A percentile compares a stretch with the other conserved stretches of the same genome.
These are phyloP conservation scores for Taxidea taxus DNA, from an alignment of 2,113 vertebrate species.

Conservation along the genomic window DNA sequence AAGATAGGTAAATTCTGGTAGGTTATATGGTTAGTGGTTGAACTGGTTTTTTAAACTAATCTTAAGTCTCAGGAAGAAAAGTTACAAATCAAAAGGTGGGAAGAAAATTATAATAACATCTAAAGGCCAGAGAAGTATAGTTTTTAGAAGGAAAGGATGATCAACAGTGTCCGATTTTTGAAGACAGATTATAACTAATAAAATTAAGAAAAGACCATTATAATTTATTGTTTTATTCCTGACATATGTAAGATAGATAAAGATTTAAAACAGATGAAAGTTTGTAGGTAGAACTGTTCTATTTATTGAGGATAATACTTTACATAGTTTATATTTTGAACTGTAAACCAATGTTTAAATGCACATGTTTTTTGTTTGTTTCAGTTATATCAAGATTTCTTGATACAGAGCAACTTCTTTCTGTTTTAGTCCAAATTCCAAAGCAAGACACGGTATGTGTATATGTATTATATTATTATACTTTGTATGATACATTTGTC, in stretches of 20 bases:
- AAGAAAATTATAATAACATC: not conserved
- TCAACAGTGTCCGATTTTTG: not conserved
- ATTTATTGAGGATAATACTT: slow-evolving; percentile 29
- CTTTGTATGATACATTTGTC: not conserved
- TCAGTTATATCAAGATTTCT: slow-evolving; percentile 94
- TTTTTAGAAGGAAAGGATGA: not conserved
- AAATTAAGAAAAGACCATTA: not conserved
- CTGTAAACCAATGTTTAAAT: slow-evolving; percentile 22
- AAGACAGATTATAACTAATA: not conserved
- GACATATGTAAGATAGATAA: not conserved
- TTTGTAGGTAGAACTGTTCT: not conserved
- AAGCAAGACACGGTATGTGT: slow-evolving; percentile 94
- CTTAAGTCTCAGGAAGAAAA: not conserved
- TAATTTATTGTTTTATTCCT: not conserved
- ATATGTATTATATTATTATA: not conserved
- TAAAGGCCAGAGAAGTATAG: not conserved
- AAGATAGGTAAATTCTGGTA: not conserved
- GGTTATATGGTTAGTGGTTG: not conserved
- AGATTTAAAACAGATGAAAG: not conserved
- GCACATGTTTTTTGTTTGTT: slow-evolving; percentile 71
- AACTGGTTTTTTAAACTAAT: not conserved
- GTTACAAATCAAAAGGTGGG: not conserved
- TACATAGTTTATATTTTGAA: not conserved
- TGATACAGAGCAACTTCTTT: slow-evolving; percentile 96
- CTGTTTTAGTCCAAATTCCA: slow-evolving; percentile 95